Percentiles rank a stretch among this genome's conserved stretches.
phyloP scores from a whole-genome alignment of 1,140 invertebrate genomes.

The Drosophila prosaltans region DNA sequence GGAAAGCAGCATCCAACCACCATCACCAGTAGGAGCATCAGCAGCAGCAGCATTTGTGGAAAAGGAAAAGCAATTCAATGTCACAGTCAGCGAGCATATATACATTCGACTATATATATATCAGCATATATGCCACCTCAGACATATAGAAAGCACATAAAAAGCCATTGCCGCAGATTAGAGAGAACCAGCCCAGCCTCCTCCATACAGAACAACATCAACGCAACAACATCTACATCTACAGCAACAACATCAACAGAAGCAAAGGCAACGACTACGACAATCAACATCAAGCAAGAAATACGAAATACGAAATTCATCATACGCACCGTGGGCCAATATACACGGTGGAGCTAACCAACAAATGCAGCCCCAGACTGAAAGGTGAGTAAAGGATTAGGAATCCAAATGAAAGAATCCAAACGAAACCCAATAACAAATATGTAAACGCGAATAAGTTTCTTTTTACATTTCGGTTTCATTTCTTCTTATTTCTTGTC shows the following conservation, averaged over 20 bases:
- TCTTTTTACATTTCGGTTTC: conserved; percentile 39
- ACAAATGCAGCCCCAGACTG: conserved; percentile 64
- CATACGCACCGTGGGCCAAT: conserved; percentile 67
- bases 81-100: conserved; percentile 53
- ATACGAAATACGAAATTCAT: conserved; percentile 44
- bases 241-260: conserved; percentile 15
- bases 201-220: conserved; percentile 15
- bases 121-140: conserved; percentile 33
- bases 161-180: conserved; percentile 68
- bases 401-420: conserved; percentile 13
- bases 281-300: conserved; percentile 55
- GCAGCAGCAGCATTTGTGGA: conserved; percentile 43
- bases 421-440: conserved; percentile 14
- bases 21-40: conserved; percentile 9
- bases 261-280: conserved; percentile 41
- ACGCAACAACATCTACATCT: neutral
- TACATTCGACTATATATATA: conserved; percentile 19
- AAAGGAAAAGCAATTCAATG: conserved; percentile 69
- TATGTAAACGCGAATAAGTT: conserved; percentile 27
- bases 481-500: conserved; percentile 4
- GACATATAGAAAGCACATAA: conserved; percentile 34
- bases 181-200: conserved; percentile 35
- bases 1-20: conserved; percentile 41
- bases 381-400: conserved; percentile 49
- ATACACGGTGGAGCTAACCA: conserved; percentile 51